Conservation (phyloP, 2,113 vertebrate genomes). For the Hippocampus barbouri region DNA sequence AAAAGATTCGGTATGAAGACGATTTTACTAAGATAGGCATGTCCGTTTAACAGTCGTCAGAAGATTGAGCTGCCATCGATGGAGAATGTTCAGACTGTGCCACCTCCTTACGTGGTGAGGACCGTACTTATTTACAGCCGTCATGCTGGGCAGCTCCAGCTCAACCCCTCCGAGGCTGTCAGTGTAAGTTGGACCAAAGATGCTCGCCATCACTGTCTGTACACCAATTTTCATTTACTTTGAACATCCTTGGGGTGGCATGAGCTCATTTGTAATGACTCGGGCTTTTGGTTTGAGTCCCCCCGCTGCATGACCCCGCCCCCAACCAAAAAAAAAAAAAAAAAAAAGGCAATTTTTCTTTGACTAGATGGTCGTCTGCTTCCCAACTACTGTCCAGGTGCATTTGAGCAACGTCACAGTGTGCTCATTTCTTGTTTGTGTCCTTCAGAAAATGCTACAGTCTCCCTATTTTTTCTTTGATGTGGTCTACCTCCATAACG, state of each 20-base stretch:
- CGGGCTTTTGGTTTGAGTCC: background rate
- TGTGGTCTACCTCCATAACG: slow-evolving; percentile 85
- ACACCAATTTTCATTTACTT: background rate
- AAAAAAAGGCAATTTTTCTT: background rate
- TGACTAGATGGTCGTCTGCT: background rate
- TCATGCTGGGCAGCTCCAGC: slow-evolving; percentile 80
- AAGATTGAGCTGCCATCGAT: slow-evolving; percentile 88
- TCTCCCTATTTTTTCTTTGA: slow-evolving; percentile 94
- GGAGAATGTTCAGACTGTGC: slow-evolving; percentile 88
- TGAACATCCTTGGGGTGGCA: background rate
- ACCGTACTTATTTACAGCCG: slow-evolving; percentile 88
- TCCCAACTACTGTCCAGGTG: background rate
- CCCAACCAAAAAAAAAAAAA: background rate
- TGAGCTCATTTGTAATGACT: background rate
- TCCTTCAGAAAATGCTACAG: slow-evolving; percentile 88
- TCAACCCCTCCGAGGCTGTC: slow-evolving; percentile 79
- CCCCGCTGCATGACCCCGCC: background rate
- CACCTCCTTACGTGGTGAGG: slow-evolving; percentile 86
- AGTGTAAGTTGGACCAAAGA: slow-evolving; percentile 67
- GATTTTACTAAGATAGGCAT: background rate
- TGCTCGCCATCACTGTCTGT: background rate
- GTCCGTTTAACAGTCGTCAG: slow-evolving; percentile 74
- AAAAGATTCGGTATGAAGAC: background rate
- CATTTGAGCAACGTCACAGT: background rate
- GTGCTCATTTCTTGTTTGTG: background rate